Base-by-base conservation (phyloP, 2,888 invertebrate genomes). In the Cerastoderma edule region DNA sequence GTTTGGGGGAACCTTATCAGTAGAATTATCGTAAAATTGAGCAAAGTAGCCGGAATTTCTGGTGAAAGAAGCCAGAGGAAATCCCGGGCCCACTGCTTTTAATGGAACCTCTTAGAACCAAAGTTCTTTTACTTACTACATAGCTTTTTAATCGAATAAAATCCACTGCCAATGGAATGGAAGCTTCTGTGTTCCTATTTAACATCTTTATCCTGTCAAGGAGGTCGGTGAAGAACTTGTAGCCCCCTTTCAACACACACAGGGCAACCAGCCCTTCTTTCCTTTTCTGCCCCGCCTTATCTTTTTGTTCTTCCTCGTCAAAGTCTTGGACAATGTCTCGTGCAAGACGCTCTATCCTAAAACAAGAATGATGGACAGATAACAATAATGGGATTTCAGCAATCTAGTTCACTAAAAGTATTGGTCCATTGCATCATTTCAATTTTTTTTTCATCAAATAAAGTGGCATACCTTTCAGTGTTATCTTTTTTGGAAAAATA, bases 221-320 rank as follows among this genome's bases (percentile, higher is more conserved):
- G 0, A 94, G 89, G 83, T 94, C 93, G 5, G 94, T 93, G 89
- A 94, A 95, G 88, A 94, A 95, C 73, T 94, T 93, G 89, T 94
- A 94, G 22, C 94, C 94, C 46, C 94, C 94, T 83, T 94, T 95
- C 50, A 94, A 91, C 1, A 94, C 94, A 89, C 94, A 95, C 28
- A 95, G 88, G 1, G 93, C 93, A 1, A 93, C 92, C 48, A 91
- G 83, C n/a, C 87, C 92, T 75, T 93, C 92, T 44, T 91, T 84
- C n/a, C n/a, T n/a, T n/a, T n/a, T n/a, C n/a, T n/a, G n/a, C n/a
- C n/a, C n/a, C n/a, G n/a, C n/a, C n/a, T n/a, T n/a, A n/a, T n/a
- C n/a, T n/a, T n/a, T n/a, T n/a, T n/a, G n/a, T n/a, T n/a, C n/a
- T n/a, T n/a, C n/a, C n/a, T n/a, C n/a, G 10, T 87, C 87, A 71